A percentile compares a stretch with the other conserved stretches of the same genome.
These are phyloP conservation scores for Petrocephalus schoutedeni DNA, from an alignment of 2,797 vertebrate genomes.

Conservation along the genomic window DNA sequence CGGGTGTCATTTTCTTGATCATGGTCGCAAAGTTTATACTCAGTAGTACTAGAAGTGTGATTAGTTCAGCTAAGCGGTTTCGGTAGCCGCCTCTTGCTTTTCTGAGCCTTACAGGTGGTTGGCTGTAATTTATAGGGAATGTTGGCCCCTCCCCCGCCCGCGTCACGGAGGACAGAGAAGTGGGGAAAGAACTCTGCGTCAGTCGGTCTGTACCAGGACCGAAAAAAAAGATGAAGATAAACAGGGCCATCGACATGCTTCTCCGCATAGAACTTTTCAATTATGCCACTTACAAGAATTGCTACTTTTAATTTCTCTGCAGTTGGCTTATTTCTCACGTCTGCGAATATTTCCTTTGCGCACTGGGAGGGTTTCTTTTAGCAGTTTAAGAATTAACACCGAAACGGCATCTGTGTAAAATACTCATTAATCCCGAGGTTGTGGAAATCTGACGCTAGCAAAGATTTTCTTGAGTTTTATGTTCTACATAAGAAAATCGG, in stretches of 20 bases:
- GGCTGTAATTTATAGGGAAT: slow-evolving; percentile 44
- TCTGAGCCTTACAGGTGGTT: slow-evolving; percentile 16
- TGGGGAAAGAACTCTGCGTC: slow-evolving; percentile 32
- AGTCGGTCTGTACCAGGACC: slow-evolving; percentile 37
- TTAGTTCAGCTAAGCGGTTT: background rate
- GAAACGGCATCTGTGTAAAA: background rate
- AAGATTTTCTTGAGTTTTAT: background rate
- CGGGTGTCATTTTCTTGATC: slow-evolving; percentile 92
- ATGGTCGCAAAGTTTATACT: slow-evolving; percentile 44
- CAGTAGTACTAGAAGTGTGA: background rate
- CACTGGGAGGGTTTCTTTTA: background rate
- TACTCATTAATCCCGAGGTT: background rate
- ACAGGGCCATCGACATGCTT: background rate
- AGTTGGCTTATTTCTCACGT: background rate
- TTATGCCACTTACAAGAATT: background rate
- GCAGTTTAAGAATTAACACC: background rate
- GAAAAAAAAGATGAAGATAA: background rate
- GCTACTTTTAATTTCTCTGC: background rate
- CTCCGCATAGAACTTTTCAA: background rate
- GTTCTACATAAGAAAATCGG: background rate
- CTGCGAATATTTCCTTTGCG: background rate
- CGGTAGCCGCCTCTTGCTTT: background rate
- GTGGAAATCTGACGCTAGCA: background rate
- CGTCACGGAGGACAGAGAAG: slow-evolving; percentile 49
- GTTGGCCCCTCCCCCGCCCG: slow-evolving; percentile 47